Percentiles rank a stretch among this genome's conserved stretches.
Evolutionary conservation across 2,113 vertebrate species (phyloP).

Genomic region (Cyprinus carpio): DNA sequence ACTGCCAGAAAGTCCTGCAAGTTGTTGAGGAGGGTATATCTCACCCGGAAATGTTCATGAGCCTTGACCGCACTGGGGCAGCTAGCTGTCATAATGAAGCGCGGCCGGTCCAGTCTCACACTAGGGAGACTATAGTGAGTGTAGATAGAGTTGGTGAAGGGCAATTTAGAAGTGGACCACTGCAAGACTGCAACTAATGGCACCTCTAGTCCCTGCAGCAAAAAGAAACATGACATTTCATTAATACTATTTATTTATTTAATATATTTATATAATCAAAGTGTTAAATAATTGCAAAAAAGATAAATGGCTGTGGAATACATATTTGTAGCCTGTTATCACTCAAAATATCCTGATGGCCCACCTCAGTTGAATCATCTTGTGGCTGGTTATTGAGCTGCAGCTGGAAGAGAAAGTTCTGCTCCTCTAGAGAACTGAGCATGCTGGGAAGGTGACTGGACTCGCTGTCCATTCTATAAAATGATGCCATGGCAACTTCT

Average conservation of each 20-base stretch:
- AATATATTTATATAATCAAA: too few species aligned
- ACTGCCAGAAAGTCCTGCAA: slow-evolving; percentile 95
- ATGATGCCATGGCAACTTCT: slow-evolving; percentile 84
- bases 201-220: slow-evolving; percentile 86
- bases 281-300: not conserved
- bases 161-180: slow-evolving; percentile 92
- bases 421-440: slow-evolving; percentile 85
- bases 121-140: slow-evolving; percentile 93
- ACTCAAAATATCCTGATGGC: not conserved
- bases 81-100: slow-evolving; percentile 91
- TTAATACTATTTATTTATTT: not conserved
- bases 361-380: slow-evolving; percentile 80
- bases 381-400: slow-evolving; percentile 79
- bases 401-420: slow-evolving; percentile 88
- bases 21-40: slow-evolving; percentile 91
- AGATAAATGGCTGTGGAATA: not conserved
- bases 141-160: slow-evolving; percentile 89
- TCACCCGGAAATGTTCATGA: slow-evolving; percentile 85
- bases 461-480: slow-evolving; percentile 76
- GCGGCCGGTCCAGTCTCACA: slow-evolving; percentile 86
- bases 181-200: slow-evolving; percentile 89
- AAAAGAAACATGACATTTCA: slow-evolving; percentile 10
- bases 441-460: slow-evolving; percentile 78
- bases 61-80: slow-evolving; percentile 83
- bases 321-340: not conserved